Conservation (phyloP, 30 jellyfish, hydroid and myxozoan species). For the Pseudorhiza aurosa region DNA sequence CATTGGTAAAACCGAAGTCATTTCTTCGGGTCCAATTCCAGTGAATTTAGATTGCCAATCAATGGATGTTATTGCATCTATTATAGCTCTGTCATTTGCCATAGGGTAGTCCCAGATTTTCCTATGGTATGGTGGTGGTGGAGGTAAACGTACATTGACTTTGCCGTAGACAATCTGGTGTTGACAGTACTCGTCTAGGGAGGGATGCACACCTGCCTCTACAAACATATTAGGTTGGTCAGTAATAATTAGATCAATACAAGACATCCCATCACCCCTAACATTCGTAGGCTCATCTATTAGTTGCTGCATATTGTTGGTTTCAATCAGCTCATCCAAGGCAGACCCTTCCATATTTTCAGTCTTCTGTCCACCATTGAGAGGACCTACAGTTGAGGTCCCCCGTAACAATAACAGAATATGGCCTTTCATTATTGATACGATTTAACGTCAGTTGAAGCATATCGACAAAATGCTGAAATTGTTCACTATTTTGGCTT, state of each 20-base stretch:
- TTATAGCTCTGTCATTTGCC: slow-evolving; percentile 17
- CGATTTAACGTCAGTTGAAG: neutral
- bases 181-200: slow-evolving; percentile 53
- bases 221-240: slow-evolving; percentile 67
- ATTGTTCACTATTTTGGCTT: slow-evolving; percentile 15
- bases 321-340: slow-evolving; percentile 61
- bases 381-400: slow-evolving; percentile 45
- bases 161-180: slow-evolving; percentile 32
- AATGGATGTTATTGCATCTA: slow-evolving; percentile 1
- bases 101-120: slow-evolving; percentile 32
- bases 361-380: slow-evolving; percentile 57
- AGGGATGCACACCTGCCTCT: slow-evolving; percentile 62
- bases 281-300: slow-evolving; percentile 57
- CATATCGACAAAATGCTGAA: slow-evolving; percentile 12
- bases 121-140: slow-evolving; percentile 40
- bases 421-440: neutral
- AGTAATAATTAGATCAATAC: slow-evolving; percentile 52
- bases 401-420: slow-evolving; percentile 23
- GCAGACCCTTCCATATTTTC: slow-evolving; percentile 61
- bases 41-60: slow-evolving; percentile 29
- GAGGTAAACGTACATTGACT: slow-evolving; percentile 5
- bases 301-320: slow-evolving; percentile 24
- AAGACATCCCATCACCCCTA: slow-evolving; percentile 46
- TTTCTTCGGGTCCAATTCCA: slow-evolving; percentile 4
- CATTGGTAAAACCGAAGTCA: neutral